Conservation (phyloP, 1,140 invertebrate species). For the Caerostris extrusa region DNA sequence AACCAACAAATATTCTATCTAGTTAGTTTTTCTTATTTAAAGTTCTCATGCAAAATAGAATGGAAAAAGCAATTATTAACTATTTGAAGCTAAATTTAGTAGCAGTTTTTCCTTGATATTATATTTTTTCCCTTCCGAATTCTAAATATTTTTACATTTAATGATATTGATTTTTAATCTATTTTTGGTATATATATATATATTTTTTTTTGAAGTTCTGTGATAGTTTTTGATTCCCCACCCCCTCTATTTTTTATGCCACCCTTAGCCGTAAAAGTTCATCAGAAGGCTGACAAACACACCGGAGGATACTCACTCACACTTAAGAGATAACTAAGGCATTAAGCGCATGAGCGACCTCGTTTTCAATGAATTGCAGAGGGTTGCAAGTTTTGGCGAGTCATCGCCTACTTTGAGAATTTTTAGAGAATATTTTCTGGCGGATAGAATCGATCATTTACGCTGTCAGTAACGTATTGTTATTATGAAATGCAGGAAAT, state of each 20-base stretch:
- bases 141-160: too few relatives aligned
- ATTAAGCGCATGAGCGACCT: conserved; percentile 50
- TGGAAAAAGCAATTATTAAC: too few relatives aligned
- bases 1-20: too few relatives aligned
- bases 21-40: too few relatives aligned
- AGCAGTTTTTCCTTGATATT: too few relatives aligned
- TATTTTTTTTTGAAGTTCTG: neutral
- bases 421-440: neutral
- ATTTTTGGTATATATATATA: neutral
- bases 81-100: too few relatives aligned
- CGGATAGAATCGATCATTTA: neutral
- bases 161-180: too few relatives aligned
- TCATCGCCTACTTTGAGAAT: neutral
- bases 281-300: conserved; percentile 53
- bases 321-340: neutral
- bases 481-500: neutral
- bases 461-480: neutral
- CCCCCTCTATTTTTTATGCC: neutral
- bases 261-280: conserved; percentile 9
- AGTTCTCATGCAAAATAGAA: too few relatives aligned
- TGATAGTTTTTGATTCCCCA: neutral
- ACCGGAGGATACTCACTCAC: conserved; percentile 9
- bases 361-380: neutral
- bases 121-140: too few relatives aligned
- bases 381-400: neutral